Percentiles rank a stretch among this genome's conserved stretches.
Conservation (phyloP, 1,140 invertebrate species). For the Adoxophyes honmai region DNA sequence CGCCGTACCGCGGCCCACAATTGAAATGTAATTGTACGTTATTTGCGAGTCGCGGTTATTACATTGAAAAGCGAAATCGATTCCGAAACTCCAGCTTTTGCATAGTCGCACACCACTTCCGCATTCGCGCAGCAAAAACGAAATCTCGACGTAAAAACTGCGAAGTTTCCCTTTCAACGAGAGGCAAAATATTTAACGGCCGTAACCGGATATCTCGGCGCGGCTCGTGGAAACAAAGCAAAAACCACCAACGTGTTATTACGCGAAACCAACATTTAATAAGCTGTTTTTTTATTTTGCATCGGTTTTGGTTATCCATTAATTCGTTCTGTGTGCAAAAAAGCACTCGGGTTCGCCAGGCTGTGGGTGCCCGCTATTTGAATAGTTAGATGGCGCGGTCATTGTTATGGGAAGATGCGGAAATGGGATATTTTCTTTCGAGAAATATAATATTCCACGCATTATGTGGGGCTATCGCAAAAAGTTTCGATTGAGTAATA, state of each 20-base stretch:
- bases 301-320: conserved; percentile 73
- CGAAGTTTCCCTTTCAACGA: conserved; percentile 71
- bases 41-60: conserved; percentile 37
- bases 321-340: conserved; percentile 66
- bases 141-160: conserved; percentile 65
- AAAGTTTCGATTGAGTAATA: conserved; percentile 48
- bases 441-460: conserved; percentile 72
- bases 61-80: conserved; percentile 69
- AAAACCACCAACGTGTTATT: conserved; percentile 74
- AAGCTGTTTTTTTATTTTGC: conserved; percentile 71
- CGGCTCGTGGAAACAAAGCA: conserved; percentile 68
- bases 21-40: conserved; percentile 65
- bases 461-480: conserved; percentile 67
- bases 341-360: conserved; percentile 55
- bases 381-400: conserved; percentile 67
- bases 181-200: conserved; percentile 74
- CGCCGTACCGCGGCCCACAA: conserved; percentile 38
- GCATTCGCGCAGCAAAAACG: conserved; percentile 66
- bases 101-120: conserved; percentile 70
- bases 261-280: conserved; percentile 76
- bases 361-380: conserved; percentile 53
- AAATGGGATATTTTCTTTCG: conserved; percentile 77
- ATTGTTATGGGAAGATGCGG: conserved; percentile 74
- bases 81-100: conserved; percentile 65
- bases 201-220: conserved; percentile 72